phyloP scores from a whole-genome alignment of 1,140 invertebrate species.

The Rhyzopertha dominica region DNA sequence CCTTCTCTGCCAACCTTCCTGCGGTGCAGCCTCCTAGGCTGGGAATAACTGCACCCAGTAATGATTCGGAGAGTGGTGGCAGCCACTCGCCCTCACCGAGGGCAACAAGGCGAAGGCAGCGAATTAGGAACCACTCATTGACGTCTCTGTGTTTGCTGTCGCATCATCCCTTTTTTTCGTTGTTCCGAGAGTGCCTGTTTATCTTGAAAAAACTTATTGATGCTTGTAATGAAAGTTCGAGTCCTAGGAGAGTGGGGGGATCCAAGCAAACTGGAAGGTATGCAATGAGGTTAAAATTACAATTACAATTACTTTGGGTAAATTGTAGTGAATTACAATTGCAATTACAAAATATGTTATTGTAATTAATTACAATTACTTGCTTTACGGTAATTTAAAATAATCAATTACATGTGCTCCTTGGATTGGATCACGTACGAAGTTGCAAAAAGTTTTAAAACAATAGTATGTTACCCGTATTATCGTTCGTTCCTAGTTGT shows the following conservation, averaged over 20 bases:
- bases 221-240: slow-evolving; percentile 91
- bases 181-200: slow-evolving; percentile 95
- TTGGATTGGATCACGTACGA: too few species aligned
- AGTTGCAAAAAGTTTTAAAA: too few species aligned
- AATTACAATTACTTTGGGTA: too few species aligned
- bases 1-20: slow-evolving; percentile 22
- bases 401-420: too few species aligned
- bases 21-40: slow-evolving; percentile 51
- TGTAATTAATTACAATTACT: too few species aligned
- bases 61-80: slow-evolving; percentile 81
- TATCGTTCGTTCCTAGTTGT: too few species aligned
- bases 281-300: slow-evolving; percentile 13
- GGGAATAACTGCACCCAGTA: slow-evolving; percentile 61
- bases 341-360: too few species aligned
- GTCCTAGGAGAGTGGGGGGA: slow-evolving; percentile 79
- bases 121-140: slow-evolving; percentile 82
- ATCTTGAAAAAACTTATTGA: slow-evolving; percentile 94
- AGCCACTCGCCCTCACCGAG: slow-evolving; percentile 81
- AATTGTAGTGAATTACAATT: too few species aligned
- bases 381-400: too few species aligned
- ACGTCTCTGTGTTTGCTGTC: slow-evolving; percentile 97
- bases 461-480: too few species aligned
- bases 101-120: slow-evolving; percentile 72
- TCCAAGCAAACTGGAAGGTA: slow-evolving; percentile 81
- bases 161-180: slow-evolving; percentile 98